These are phyloP conservation scores for Coendou prehensilis DNA, from an alignment of 2,797 vertebrate species.

Conservation along the genomic window DNA sequence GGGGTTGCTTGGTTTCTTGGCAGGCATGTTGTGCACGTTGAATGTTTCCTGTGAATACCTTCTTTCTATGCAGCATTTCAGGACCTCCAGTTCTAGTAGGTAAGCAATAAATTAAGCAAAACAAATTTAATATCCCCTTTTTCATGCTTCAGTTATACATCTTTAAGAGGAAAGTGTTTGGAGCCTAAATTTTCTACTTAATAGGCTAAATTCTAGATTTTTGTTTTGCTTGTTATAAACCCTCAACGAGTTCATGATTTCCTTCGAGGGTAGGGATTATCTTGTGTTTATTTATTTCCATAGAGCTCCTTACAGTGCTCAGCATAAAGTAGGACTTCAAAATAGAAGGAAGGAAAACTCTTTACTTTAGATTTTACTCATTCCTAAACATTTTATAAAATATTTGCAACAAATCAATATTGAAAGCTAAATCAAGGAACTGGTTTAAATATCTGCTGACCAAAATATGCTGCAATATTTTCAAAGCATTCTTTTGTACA, in stretches of 20 bases:
- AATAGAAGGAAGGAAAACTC: background rate
- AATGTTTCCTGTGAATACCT: conserved; percentile 82
- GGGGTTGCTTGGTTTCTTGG: conserved; percentile 82
- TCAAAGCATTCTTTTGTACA: background rate
- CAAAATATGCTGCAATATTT: background rate
- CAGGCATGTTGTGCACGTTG: conserved; percentile 75
- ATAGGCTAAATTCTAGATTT: conserved; percentile 75
- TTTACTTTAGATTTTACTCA: conserved; percentile 52
- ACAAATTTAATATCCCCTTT: conserved; percentile 79
- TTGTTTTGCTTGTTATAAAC: conserved; percentile 74
- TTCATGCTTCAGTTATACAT: conserved; percentile 73
- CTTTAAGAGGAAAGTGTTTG: conserved; percentile 70
- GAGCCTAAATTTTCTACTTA: conserved; percentile 76
- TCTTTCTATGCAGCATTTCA: conserved; percentile 77
- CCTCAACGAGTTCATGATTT: conserved; percentile 65
- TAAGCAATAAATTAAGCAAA: conserved; percentile 82
- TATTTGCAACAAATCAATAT: conserved; percentile 53
- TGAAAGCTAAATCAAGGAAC: conserved; percentile 62
- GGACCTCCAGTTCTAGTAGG: conserved; percentile 69
- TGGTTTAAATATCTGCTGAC: conserved; percentile 20
- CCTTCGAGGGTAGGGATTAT: conserved; percentile 70
- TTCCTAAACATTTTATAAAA: conserved; percentile 53
- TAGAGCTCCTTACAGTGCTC: conserved; percentile 4
- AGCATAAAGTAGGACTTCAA: conserved; percentile 61
- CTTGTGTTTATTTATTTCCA: conserved; percentile 77